Percentiles rank a stretch among this genome's conserved stretches.
Conservation (phyloP, 2,888 invertebrate species). For the Orthosia gothica region DNA sequence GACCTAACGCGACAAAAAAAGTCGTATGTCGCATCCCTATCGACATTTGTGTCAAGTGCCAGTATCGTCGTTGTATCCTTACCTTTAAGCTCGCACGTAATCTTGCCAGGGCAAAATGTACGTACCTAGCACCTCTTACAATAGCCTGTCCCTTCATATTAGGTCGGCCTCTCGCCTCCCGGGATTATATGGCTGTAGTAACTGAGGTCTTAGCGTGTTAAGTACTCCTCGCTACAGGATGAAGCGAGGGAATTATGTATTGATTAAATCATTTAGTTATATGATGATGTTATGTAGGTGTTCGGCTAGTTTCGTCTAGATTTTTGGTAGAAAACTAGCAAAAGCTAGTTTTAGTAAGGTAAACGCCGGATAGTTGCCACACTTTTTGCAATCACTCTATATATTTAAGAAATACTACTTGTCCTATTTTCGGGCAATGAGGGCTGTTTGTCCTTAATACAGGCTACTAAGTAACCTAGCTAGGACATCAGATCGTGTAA, state of each 20-base stretch:
- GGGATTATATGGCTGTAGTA: slow-evolving; percentile 81
- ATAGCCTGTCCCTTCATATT: slow-evolving; percentile 87
- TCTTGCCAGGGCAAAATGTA: slow-evolving; percentile 83
- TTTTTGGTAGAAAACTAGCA: background rate
- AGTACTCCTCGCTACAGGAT: slow-evolving; percentile 71
- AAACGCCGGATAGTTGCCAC: too few relatives aligned
- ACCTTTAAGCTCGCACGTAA: slow-evolving; percentile 79
- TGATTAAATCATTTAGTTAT: slow-evolving; percentile 72
- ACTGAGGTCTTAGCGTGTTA: slow-evolving; percentile 74
- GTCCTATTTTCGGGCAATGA: too few relatives aligned
- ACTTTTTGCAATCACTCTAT: too few relatives aligned
- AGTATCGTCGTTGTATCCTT: slow-evolving; percentile 27
- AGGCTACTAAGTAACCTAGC: too few relatives aligned
- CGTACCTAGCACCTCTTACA: slow-evolving; percentile 86
- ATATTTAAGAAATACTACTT: too few relatives aligned
- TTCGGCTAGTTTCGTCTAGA: slow-evolving; percentile 7
- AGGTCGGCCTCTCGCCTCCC: slow-evolving; percentile 78
- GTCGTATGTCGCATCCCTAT: background rate
- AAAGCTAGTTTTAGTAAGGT: background rate
- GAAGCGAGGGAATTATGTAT: slow-evolving; percentile 74
- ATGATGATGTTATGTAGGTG: slow-evolving; percentile 36
- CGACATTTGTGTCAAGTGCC: slow-evolving; percentile 17
- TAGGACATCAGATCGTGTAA: too few relatives aligned
- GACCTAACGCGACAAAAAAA: slow-evolving; percentile 4
- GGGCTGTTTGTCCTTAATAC: too few relatives aligned